Evolutionary conservation across 1,140 invertebrate species (phyloP).

Genomic region (Elysia chlorotica): DNA sequence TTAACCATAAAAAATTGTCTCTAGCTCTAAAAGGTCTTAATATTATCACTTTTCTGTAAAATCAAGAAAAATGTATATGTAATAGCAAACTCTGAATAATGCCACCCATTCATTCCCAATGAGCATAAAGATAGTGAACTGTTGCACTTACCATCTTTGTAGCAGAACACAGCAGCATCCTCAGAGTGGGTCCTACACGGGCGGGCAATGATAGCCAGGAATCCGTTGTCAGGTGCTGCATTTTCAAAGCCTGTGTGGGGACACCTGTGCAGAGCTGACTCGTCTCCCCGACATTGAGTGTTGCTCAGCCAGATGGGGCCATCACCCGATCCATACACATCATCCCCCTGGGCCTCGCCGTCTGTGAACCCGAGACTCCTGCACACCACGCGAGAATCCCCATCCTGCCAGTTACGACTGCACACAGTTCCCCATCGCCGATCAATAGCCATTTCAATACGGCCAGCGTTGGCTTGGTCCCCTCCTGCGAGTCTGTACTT

Average conservation of each 20-base stretch:
- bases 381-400: conserved; percentile 47
- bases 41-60: no score
- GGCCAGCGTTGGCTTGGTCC: conserved; percentile 64
- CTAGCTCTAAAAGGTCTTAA: no score
- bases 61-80: no score
- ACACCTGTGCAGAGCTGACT: conserved; percentile 37
- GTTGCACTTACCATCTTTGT: conserved; percentile 47
- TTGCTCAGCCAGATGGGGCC: conserved; percentile 53
- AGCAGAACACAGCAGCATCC: conserved; percentile 53
- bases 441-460: conserved; percentile 72
- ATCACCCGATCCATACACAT: conserved; percentile 35
- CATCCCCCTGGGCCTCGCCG: conserved; percentile 36
- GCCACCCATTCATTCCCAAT: no score
- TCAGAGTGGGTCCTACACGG: conserved; percentile 41
- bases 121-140: no score
- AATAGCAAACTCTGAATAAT: no score
- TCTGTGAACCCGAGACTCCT: conserved; percentile 40
- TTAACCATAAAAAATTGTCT: no score
- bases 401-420: conserved; percentile 42
- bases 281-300: conserved; percentile 46
- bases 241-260: conserved; percentile 40
- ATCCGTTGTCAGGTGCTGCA: conserved; percentile 21
- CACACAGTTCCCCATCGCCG: conserved; percentile 55
- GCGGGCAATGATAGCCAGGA: neutral
- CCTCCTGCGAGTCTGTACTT: conserved; percentile 12